Conservation (phyloP, 2,888 invertebrate species). For the Eurytoma californica region DNA sequence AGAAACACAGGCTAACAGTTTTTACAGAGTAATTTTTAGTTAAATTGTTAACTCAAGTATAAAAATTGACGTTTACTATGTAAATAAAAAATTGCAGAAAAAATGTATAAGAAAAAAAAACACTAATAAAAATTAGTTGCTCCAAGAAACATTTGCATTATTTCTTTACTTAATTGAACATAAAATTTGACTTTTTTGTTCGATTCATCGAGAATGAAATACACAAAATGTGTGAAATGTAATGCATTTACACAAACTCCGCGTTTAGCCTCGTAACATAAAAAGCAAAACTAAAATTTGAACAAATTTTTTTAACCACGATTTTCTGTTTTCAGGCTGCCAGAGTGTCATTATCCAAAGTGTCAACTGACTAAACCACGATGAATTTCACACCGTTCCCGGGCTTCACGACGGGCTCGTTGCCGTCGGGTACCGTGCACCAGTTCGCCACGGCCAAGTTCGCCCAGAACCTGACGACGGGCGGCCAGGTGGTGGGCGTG, state of each 20-base stretch:
- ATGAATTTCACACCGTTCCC: constrained; percentile 89
- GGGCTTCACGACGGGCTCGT: constrained; percentile 79
- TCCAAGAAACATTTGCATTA: too few species aligned
- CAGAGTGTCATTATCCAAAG: constrained; percentile 54
- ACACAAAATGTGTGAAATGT: too few species aligned
- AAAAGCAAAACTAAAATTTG: not conserved
- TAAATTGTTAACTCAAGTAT: too few species aligned
- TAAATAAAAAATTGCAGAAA: too few species aligned
- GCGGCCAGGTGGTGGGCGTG: constrained; percentile 84
- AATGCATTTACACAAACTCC: too few species aligned
- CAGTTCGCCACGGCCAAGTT: constrained; percentile 82
- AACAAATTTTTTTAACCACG: not conserved
- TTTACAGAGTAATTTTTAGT: too few species aligned
- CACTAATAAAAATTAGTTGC: too few species aligned
- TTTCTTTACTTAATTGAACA: too few species aligned
- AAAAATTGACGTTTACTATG: too few species aligned
- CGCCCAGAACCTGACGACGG: constrained; percentile 82
- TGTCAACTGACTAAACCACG: constrained; percentile 57
- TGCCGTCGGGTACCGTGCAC: constrained; percentile 79
- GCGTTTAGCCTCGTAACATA: not conserved
- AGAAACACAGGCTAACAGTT: too few species aligned
- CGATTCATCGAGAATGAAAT: not conserved
- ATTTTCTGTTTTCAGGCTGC: constrained; percentile 58
- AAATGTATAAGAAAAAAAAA: too few species aligned
- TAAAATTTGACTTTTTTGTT: too few species aligned